Evolutionary conservation across 2,113 vertebrate species (phyloP).

Genomic region (Calidris pugnax): DNA sequence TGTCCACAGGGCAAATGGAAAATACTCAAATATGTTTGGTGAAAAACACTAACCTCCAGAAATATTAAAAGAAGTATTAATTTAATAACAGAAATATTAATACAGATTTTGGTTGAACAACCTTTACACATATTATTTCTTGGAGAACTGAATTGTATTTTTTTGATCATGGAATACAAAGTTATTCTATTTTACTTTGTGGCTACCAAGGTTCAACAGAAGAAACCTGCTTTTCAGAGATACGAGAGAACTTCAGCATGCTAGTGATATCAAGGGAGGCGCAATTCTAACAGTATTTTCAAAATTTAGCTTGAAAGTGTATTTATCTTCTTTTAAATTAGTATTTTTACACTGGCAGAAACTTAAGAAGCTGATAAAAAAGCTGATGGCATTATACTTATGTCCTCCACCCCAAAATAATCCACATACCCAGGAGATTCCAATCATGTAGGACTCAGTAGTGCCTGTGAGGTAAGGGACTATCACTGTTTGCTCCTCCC

Average conservation of each 20-base stretch:
- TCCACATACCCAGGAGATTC: not conserved
- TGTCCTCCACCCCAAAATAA: not conserved
- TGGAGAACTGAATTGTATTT: not conserved
- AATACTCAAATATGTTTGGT: not conserved
- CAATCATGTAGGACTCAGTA: fast-evolving
- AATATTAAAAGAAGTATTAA: not conserved
- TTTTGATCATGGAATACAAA: not conserved
- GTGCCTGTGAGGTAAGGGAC: not conserved
- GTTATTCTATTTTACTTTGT: not conserved
- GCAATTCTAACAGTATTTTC: not conserved
- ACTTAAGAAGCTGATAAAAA: not conserved
- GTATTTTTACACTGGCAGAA: not conserved
- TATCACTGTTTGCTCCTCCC: not conserved
- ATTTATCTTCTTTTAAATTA: not conserved
- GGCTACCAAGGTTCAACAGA: not conserved
- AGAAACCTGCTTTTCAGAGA: not conserved
- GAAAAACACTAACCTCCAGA: not conserved
- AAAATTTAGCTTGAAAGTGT: too few species aligned
- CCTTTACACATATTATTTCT: not conserved
- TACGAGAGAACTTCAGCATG: not conserved
- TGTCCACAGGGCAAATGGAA: not conserved
- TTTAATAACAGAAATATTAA: not conserved
- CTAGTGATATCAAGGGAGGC: not conserved
- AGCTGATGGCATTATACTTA: not conserved
- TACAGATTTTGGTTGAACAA: not conserved